phyloP scores from a whole-genome alignment of 2,113 vertebrate species.

The Dryoscopus gambensis region DNA sequence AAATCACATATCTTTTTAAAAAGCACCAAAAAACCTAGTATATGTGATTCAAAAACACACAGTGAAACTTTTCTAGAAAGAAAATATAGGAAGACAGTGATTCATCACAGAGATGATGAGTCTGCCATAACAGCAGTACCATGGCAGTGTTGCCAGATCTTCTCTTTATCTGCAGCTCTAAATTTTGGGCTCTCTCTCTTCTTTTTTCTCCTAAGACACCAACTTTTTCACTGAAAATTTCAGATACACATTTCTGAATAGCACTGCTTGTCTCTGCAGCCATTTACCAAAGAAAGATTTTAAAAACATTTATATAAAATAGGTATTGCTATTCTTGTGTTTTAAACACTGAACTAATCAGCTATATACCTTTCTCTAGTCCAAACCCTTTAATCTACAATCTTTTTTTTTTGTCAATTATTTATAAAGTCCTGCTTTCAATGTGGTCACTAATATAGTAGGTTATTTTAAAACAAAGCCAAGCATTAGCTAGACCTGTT shows the following conservation, averaged over 20 bases:
- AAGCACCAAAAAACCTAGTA: not conserved
- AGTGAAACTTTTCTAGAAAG: not conserved
- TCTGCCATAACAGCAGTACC: not conserved
- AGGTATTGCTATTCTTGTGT: not conserved
- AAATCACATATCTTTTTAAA: not conserved
- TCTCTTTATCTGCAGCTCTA: not conserved
- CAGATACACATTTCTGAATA: not conserved
- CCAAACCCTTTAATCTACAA: not conserved
- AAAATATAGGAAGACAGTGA: not conserved
- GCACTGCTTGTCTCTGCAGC: not conserved
- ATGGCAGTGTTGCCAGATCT: not conserved
- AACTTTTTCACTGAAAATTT: not conserved
- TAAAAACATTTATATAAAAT: not conserved
- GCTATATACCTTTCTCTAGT: not conserved
- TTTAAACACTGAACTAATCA: not conserved
- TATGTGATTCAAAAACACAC: not conserved
- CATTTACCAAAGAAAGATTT: not conserved
- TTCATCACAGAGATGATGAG: not conserved
- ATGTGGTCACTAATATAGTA: not conserved
- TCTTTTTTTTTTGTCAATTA: not conserved
- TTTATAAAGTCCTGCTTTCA: not conserved
- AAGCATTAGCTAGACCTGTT: not conserved
- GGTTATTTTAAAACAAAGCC: not conserved
- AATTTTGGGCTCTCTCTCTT: not conserved
- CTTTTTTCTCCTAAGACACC: not conserved